Evolutionary conservation across 2,113 vertebrate species (phyloP).

Genomic region (Balaeniceps rex): DNA sequence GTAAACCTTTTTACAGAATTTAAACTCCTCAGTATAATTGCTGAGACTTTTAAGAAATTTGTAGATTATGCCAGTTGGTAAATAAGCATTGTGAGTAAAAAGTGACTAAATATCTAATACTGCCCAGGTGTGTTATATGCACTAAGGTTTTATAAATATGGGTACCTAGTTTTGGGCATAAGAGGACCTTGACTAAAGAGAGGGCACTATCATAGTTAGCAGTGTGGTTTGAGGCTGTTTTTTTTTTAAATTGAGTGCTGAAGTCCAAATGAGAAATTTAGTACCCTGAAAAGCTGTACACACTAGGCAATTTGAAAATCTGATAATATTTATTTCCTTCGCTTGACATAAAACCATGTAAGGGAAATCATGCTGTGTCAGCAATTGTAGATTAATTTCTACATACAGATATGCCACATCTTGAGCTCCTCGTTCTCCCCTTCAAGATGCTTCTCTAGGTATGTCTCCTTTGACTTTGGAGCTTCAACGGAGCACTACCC

Average conservation of each 20-base stretch:
- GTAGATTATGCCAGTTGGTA: neutral
- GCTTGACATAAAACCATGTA: neutral
- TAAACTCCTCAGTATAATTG: neutral
- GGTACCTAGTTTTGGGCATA: neutral
- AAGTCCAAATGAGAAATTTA: neutral
- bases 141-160: neutral
- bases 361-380: neutral
- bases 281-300: neutral
- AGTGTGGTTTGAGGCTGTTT: neutral
- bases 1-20: neutral
- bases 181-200: neutral
- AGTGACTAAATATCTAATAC: neutral
- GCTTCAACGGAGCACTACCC: neutral
- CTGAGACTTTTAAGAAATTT: neutral
- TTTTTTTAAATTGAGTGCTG: neutral
- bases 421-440: neutral
- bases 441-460: accelerated
- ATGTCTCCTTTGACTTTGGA: neutral
- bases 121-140: neutral
- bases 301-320: neutral
- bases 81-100: neutral
- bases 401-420: neutral
- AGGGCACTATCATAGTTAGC: neutral
- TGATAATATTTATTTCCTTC: neutral
- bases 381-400: neutral